Evolutionary conservation across 2,113 vertebrate species (phyloP).

Genomic region (Pheucticus melanocephalus): DNA sequence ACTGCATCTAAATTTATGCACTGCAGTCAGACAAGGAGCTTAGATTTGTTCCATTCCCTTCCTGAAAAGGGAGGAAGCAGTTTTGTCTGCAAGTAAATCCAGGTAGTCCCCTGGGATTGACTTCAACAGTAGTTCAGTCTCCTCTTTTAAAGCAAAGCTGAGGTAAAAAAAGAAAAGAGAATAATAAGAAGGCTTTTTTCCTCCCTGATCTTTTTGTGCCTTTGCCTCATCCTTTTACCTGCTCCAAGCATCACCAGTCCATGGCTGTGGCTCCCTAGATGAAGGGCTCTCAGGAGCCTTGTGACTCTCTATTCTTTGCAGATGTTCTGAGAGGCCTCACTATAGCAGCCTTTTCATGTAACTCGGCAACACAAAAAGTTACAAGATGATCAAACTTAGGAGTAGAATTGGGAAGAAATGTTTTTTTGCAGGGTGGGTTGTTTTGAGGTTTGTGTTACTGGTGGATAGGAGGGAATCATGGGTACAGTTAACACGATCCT

Average conservation of each 20-base stretch:
- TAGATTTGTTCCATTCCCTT: neutral
- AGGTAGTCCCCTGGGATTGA: neutral
- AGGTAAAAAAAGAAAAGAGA: neutral
- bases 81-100: neutral
- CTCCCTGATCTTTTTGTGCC: neutral
- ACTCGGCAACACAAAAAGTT: neutral
- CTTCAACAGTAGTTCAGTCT: neutral
- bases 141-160: neutral
- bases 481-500: neutral
- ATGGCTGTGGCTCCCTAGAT: neutral
- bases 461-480: neutral
- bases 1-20: conserved; percentile 19
- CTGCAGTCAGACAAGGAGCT: neutral
- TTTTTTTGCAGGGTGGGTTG: neutral
- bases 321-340: neutral
- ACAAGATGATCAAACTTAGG: neutral
- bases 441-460: neutral
- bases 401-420: neutral
- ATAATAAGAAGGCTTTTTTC: neutral
- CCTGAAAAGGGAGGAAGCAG: conserved; percentile 14
- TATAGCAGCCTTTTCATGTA: neutral
- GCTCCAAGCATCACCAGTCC: neutral
- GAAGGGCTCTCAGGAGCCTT: neutral
- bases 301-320: neutral
- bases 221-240: neutral